A percentile compares a stretch with the other conserved stretches of the same genome.
Conservation (phyloP, 2,113 vertebrate genomes). For the Pipa parva region DNA sequence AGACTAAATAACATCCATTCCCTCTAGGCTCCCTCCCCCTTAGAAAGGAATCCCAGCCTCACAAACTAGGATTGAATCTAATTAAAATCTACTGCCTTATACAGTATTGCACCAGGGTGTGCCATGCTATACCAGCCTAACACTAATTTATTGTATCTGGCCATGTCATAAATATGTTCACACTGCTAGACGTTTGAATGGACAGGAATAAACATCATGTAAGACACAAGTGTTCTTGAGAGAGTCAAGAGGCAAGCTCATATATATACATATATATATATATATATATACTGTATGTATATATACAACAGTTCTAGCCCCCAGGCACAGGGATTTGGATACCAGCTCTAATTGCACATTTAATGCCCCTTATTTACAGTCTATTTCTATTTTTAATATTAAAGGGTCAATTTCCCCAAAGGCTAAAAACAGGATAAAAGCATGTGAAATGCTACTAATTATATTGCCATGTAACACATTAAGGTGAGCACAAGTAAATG, state of each 20-base stretch:
- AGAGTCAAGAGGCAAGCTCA: constrained; percentile 33
- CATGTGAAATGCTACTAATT: background rate
- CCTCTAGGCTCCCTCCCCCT: background rate
- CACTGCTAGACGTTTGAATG: constrained; percentile 34
- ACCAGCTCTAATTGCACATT: constrained; percentile 28
- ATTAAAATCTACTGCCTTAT: constrained; percentile 3
- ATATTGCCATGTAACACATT: constrained; percentile 20
- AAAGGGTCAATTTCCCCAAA: constrained; percentile 8
- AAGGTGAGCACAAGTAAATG: background rate
- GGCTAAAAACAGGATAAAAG: constrained; percentile 6
- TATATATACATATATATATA: too few relatives aligned
- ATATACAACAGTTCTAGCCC: constrained; percentile 22
- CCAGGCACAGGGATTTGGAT: constrained; percentile 16
- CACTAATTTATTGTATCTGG: constrained; percentile 42
- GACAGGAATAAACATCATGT: constrained; percentile 42
- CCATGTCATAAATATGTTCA: constrained; percentile 38
- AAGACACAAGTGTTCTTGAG: constrained; percentile 40
- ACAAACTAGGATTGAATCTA: background rate
- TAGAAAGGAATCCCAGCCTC: background rate
- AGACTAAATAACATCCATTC: background rate
- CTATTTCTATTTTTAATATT: constrained; percentile 14
- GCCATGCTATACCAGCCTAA: constrained; percentile 23
- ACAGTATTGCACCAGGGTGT: constrained; percentile 5
- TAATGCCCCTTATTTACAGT: constrained; percentile 28
- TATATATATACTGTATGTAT: too few relatives aligned